Percentiles rank a stretch among this genome's conserved stretches.
Evolutionary conservation across 2,113 vertebrate species (phyloP).

Genomic region (Bostrychus sinensis): DNA sequence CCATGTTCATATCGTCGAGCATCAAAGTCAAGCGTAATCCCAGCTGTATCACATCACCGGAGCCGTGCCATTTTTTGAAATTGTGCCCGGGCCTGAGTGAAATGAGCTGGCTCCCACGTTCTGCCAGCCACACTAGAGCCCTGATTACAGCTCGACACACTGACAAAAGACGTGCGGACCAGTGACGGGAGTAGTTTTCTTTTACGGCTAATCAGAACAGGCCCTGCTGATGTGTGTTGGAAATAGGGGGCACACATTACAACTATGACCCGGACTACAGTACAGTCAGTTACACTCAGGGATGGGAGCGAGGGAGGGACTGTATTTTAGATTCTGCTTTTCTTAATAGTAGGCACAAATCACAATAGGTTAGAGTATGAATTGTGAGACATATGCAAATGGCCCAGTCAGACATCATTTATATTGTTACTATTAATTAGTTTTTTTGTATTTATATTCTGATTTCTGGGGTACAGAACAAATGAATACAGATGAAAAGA

Average conservation of each 20-base stretch:
- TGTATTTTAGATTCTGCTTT: too few species aligned
- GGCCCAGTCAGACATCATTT: too few species aligned
- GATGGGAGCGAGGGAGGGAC: too few species aligned
- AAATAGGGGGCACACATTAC: not conserved
- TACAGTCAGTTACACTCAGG: too few species aligned
- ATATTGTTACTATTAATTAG: too few species aligned
- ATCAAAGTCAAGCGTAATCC: constrained; percentile 10
- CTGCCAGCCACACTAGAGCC: constrained; percentile 1
- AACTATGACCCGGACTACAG: too few species aligned
- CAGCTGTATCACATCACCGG: constrained; percentile 13
- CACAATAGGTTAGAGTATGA: too few species aligned
- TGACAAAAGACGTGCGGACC: constrained; percentile 10
- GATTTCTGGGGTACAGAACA: too few species aligned
- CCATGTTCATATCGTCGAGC: constrained; percentile 15
- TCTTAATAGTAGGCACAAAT: too few species aligned
- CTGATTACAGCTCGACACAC: constrained; percentile 4
- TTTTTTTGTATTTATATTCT: too few species aligned
- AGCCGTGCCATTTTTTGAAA: not conserved
- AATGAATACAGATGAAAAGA: too few species aligned
- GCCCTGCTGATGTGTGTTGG: not conserved
- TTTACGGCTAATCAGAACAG: constrained; percentile 2
- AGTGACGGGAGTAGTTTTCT: constrained; percentile 10
- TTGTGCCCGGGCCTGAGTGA: not conserved
- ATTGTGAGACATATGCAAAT: too few species aligned
- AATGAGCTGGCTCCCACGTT: constrained; percentile 4